Evolutionary conservation across 2,888 invertebrate species (phyloP), one percentile per base, ranked within the genome.

Genomic region (Dilophus febrilis): DNA sequence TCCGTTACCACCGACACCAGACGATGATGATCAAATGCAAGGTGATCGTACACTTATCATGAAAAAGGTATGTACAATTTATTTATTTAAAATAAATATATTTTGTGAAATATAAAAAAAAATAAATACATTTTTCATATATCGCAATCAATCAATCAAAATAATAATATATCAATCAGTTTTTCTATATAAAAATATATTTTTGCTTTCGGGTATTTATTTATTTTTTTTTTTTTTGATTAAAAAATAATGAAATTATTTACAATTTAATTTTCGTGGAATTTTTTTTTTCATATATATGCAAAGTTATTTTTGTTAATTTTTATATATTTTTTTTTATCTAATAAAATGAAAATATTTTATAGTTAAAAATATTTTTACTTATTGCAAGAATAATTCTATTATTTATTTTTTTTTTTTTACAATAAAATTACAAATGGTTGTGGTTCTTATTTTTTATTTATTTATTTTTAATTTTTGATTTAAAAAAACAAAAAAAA

Each of bases 1-100:
- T 50, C 92, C 92, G 39, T 70, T 92, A 54, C 92, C 92, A 41
- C 92, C 92, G 38, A 92, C 92, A 39, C 92, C 92, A 31, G 91
- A 90, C 59, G 91, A 92, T 56, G 86, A 87, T 60, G 82, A 82
- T 64, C 71, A 70, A 53, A 67, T 68, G 45, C 64, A 64, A 52
- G 79, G 82, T 41, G 90, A 90, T 62, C 75, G 86, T 55, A 92
- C 91, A 42, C 74, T 92, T 62, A 88, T 91, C 56, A 80, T 88
- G 72, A 79, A 88, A 65, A 72, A 88, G 77, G 90, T 90, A 64
- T 78, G 85, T 74, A 49, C 22, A 22, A 6, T 22, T 19, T 29
- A 47, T 48, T 52, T 29, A 22, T 32, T 18, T 5, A 6, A 29
- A 16, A 29, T 31, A 14, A 28, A 27, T 19, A 13, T 31, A 10